Conservation (phyloP, 2,113 vertebrate species). For the Sander lucioperca region DNA sequence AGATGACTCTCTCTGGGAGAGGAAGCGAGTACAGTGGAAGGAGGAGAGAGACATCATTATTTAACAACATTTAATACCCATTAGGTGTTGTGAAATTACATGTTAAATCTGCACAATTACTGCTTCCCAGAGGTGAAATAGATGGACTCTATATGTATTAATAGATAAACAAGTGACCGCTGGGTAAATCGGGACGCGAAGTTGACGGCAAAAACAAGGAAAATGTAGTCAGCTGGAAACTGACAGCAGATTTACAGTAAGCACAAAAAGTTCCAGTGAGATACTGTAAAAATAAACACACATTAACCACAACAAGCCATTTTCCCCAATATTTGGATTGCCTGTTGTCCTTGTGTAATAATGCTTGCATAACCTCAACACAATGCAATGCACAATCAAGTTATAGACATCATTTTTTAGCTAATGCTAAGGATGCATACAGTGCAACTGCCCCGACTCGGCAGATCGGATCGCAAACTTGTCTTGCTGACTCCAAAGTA, state of each 20-base stretch:
- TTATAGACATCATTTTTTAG: no score
- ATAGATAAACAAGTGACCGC: background rate
- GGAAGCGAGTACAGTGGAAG: background rate
- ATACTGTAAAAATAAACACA: background rate
- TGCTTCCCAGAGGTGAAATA: background rate
- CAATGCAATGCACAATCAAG: no score
- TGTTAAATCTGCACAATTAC: background rate
- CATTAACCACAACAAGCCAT: background rate
- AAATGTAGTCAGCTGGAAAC: slow-evolving; percentile 32
- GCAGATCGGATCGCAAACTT: no score
- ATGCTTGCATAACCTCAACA: no score
- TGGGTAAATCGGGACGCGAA: background rate
- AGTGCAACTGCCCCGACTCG: no score
- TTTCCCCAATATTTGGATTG: no score
- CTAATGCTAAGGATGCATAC: no score
- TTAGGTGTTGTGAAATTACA: background rate
- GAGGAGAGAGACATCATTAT: background rate
- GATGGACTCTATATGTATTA: background rate
- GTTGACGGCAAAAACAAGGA: background rate
- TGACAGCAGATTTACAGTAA: slow-evolving; percentile 4
- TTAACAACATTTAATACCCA: background rate
- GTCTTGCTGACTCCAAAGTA: no score
- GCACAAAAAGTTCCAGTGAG: background rate
- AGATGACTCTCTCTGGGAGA: slow-evolving; percentile 49
- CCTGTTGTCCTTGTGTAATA: no score